These are phyloP conservation scores for Steinernema hermaphroditum DNA, from an alignment of 2,888 invertebrate genomes.

Conservation along the genomic window DNA sequence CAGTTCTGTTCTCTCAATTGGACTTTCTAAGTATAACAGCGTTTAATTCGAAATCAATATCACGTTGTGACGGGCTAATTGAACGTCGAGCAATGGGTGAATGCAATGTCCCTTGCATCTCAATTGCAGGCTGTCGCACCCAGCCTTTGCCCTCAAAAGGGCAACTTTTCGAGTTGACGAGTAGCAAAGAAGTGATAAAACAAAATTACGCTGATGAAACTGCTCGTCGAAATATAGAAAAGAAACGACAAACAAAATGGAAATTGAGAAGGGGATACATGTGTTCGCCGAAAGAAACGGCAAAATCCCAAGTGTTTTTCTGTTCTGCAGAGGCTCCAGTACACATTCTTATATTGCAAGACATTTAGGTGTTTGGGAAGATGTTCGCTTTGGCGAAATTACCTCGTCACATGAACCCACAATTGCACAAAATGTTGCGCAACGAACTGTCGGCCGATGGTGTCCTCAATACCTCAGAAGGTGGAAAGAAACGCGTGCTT, in stretches of 20 bases:
- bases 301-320: neutral
- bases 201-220: neutral
- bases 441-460: constrained; percentile 46
- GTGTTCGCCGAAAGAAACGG: neutral
- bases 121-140: constrained; percentile 18
- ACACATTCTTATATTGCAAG: neutral
- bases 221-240: neutral
- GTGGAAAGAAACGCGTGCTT: constrained; percentile 39
- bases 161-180: neutral
- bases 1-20: constrained; percentile 13
- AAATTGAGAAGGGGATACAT: neutral
- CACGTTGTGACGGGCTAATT: constrained; percentile 20
- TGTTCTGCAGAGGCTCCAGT: too few relatives aligned
- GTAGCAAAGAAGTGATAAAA: neutral
- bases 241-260: neutral
- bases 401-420: constrained; percentile 50
- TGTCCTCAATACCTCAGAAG: constrained; percentile 33
- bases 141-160: neutral
- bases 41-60: constrained; percentile 29
- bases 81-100: constrained; percentile 5
- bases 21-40: constrained; percentile 17
- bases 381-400: constrained; percentile 43
- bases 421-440: constrained; percentile 45
- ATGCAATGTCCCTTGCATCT: constrained; percentile 18
- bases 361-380: constrained; percentile 42